Evolutionary conservation across 2,797 vertebrate genomes (phyloP), one percentile per base, ranked within the genome.

Genomic region (Amblyopsis hoosieri): DNA sequence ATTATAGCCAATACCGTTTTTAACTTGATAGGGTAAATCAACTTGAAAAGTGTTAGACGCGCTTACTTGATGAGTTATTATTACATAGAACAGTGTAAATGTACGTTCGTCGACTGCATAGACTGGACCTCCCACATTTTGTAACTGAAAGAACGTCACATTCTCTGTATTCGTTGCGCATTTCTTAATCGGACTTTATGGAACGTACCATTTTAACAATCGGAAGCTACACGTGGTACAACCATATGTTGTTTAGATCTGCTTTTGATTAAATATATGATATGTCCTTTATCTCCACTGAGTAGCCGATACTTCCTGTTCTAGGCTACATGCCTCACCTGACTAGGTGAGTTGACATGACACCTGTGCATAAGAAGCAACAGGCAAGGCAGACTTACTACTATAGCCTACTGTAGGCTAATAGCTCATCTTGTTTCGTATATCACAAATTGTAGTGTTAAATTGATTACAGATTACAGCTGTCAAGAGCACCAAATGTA

Each of bases 271-370:
- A 29, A 29, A 29, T 12, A 6, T 1, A 3, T 12, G 2, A 9
- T 3, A 1, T 42, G 37, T 10, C 0, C 12, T 8, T 51, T 17
- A 62, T 15, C 11, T 47, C n/a, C 33, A 45, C 14, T 50, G 50
- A 3, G 14, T 12, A 19, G 45, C 33, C 12, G 17, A 0, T 8
- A 23, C 57, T 76, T 78, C 64, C 64, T 71, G 76, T 62, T 29
- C 23, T 29, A 45, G 12, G 11, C 62, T 42, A 7, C 10, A 42
- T 45, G 54, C 52, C 51, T 65, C 52, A 83, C 83, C 81, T 87
- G 86, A 56, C 17, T 78, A 84, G 85, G 77, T 86, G 72, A 83
- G 69, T 59, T 57, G 66, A 71, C 74, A 31, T 61, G 69, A 79
- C 77, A 85, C 85, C 82, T 84, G 84, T 70, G 13, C 33, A 33